Conservation (phyloP, 2,888 invertebrate genomes). For the Anoncus sp. region DNA sequence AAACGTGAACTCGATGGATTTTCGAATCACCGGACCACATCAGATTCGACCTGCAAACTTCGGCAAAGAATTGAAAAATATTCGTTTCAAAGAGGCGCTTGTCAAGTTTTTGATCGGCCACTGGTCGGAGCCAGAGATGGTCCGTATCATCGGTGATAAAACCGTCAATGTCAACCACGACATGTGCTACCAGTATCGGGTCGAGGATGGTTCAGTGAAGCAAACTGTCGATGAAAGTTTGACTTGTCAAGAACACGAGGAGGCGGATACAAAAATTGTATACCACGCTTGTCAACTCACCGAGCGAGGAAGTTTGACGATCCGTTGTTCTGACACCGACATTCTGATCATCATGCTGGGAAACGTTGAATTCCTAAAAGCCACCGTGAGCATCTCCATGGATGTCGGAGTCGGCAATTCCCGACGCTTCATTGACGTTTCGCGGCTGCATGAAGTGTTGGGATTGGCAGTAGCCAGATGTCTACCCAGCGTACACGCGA, state of each 20-base stretch:
- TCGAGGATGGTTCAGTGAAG: neutral
- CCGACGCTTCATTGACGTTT: conserved; percentile 17
- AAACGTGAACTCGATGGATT: too few relatives aligned
- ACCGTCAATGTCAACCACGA: too few relatives aligned
- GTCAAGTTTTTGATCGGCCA: neutral
- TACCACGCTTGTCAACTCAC: neutral
- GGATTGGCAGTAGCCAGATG: conserved; percentile 13
- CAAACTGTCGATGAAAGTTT: conserved; percentile 29
- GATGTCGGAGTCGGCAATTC: conserved; percentile 43
- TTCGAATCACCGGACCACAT: too few relatives aligned
- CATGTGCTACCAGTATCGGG: too few relatives aligned
- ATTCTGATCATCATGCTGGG: conserved; percentile 33
- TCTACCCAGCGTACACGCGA: conserved; percentile 50
- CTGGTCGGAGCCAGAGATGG: too few relatives aligned
- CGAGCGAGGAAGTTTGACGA: too few relatives aligned
- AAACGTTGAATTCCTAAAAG: conserved; percentile 40
- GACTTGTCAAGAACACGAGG: conserved; percentile 61
- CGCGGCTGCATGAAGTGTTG: conserved; percentile 6
- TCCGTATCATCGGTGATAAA: too few relatives aligned
- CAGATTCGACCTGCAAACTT: too few relatives aligned
- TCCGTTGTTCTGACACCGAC: neutral
- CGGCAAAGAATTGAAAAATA: too few relatives aligned
- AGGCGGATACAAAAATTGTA: conserved; percentile 64
- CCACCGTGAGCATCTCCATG: conserved; percentile 38
- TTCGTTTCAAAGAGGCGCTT: too few relatives aligned